Base-by-base conservation (phyloP, 2,113 vertebrate genomes). In the Azemiops feae region DNA sequence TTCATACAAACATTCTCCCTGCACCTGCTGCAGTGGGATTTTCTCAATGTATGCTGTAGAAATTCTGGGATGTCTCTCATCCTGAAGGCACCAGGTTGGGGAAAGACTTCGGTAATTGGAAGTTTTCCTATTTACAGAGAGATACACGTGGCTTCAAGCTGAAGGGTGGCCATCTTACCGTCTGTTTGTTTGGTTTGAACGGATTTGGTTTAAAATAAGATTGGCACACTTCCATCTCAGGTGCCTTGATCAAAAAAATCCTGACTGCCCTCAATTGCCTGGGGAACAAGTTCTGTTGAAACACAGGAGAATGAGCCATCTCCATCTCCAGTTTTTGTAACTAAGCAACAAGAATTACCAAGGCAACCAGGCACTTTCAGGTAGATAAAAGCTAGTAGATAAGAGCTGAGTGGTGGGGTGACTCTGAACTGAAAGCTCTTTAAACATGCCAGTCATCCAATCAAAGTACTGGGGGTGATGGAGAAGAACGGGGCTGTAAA, bases 321-420 rank as follows among this genome's bases (percentile, higher is more conserved):
- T 18, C 23, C 89, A 30, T 23, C 3, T 54, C 12, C 18, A 22
- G 27, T 34, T 89, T 25, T 43, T 86, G 89, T 93, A 60, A 52
- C 92, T 54, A 93, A 53, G 92, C 92, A 93, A 90, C 89, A 45
- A 27, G 81, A 43, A 64, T 90, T 64, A 53, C 92, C 74, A 64
- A 64, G 89, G 81, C 81, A 93, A 90, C 88, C 12, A 64, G n/a
- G 14, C 54, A 39, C 3, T 54, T 30, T 57, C 52, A 89, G 88
- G 92, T 93, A 25, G n/a, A 64, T 87, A 47, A 93, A 93, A 60
- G 30, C 88, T 60, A 86, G 54, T 18, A 58, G 55, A 43, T 89
- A 87, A 86, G 74, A 52, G 88, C 4, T 86, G 88, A 89, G 10
- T 34, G 22, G 45, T 50, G 20, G 12, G 43, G 53, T 89, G 30